Evolutionary conservation across 1,140 invertebrate species (phyloP).

Genomic region (Drosophila ercepeae): DNA sequence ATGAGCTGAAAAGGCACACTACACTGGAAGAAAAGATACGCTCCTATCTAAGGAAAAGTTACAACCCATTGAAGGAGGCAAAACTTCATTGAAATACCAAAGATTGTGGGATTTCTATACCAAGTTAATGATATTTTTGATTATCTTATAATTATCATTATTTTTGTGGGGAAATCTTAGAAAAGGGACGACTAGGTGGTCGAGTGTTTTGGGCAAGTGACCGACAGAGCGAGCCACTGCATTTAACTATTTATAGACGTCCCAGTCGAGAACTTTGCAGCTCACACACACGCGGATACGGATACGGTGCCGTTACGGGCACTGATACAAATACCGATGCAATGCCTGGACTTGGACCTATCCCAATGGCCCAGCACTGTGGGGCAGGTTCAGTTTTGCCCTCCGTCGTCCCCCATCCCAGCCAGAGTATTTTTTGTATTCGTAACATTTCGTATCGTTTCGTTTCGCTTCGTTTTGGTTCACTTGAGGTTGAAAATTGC

Average conservation of each 20-base stretch:
- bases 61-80: background rate
- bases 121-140: too few species aligned
- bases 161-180: background rate
- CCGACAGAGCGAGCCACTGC: constrained; percentile 55
- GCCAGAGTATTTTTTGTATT: background rate
- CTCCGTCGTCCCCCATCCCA: background rate
- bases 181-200: background rate
- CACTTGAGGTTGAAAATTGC: constrained; percentile 44
- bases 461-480: constrained; percentile 33
- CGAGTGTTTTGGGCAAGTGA: constrained; percentile 40
- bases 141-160: too few species aligned
- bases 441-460: constrained; percentile 12
- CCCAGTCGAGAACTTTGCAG: constrained; percentile 38
- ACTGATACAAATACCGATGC: background rate
- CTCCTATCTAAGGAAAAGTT: too few species aligned
- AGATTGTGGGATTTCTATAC: too few species aligned
- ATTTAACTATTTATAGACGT: constrained; percentile 54
- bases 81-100: background rate
- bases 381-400: constrained; percentile 57
- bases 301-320: constrained; percentile 12
- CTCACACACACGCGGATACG: constrained; percentile 11
- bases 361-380: constrained; percentile 62
- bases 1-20: constrained; percentile 2
- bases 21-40: background rate
- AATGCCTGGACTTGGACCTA: constrained; percentile 71